phyloP scores from a whole-genome alignment of 2,113 vertebrate genomes.

The Dasypus novemcinctus region DNA sequence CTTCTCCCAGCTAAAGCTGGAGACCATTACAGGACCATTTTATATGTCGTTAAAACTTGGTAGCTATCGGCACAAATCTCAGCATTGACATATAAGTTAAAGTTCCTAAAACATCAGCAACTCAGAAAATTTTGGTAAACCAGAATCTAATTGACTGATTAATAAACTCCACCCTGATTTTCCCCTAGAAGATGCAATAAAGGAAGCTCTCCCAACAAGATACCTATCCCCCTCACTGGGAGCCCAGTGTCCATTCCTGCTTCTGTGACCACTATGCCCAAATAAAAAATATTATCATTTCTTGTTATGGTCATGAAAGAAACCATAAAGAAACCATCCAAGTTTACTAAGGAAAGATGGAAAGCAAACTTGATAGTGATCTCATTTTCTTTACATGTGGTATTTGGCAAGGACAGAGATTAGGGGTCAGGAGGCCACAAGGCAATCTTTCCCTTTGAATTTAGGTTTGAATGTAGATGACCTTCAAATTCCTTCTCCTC shows the following conservation, averaged over 20 bases:
- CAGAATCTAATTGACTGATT: not conserved
- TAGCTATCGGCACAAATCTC: not conserved
- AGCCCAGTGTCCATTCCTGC: not conserved
- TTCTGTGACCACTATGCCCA: not conserved
- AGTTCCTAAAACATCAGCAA: not conserved
- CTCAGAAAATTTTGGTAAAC: not conserved
- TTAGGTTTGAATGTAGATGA: not conserved
- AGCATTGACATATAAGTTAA: not conserved
- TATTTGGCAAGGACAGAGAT: not conserved
- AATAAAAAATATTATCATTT: not conserved
- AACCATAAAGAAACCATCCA: not conserved
- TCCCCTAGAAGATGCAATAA: not conserved
- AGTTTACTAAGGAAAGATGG: not conserved
- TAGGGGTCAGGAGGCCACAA: not conserved
- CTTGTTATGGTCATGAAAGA: not conserved
- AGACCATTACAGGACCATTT: not conserved
- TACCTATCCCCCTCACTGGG: not conserved
- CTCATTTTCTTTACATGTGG: constrained; percentile 36
- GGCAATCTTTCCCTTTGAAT: not conserved
- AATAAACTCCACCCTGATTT: not conserved
- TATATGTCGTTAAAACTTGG: not conserved
- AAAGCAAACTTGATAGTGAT: constrained; percentile 15
- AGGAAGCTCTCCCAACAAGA: not conserved
- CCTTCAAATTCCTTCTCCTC: not conserved
- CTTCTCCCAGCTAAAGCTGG: not conserved